Conservation (phyloP, 2,113 vertebrate genomes). For the Carlito syrichta region DNA sequence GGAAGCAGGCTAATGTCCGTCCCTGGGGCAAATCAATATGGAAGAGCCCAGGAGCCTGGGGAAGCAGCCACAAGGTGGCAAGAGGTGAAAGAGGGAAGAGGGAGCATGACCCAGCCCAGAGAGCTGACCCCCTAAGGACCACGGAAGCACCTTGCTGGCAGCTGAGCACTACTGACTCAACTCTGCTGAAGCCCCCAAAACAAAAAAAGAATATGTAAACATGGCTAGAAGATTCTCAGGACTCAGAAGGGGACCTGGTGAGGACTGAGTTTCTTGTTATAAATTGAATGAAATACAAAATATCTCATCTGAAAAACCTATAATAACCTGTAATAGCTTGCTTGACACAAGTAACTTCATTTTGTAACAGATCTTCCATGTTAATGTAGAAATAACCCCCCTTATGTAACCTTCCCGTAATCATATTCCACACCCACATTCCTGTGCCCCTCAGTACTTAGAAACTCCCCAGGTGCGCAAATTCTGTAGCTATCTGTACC, state of each 20-base stretch:
- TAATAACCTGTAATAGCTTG: too few species aligned
- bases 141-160: accelerated
- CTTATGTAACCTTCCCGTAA: too few species aligned
- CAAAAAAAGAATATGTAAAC: background rate
- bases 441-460: too few species aligned
- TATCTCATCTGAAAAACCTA: too few species aligned
- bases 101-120: too few species aligned
- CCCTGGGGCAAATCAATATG: background rate
- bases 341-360: too few species aligned
- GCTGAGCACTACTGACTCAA: background rate
- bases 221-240: background rate
- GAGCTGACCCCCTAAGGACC: background rate
- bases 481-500: too few species aligned
- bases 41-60: background rate
- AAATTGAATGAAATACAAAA: too few species aligned
- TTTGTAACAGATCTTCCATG: too few species aligned
- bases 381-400: too few species aligned
- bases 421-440: too few species aligned
- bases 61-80: background rate
- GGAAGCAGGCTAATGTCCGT: background rate
- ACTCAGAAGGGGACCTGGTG: background rate
- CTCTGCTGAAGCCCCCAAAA: accelerated
- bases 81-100: background rate
- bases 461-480: too few species aligned
- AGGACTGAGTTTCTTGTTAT: background rate